Percentiles rank a stretch among this genome's conserved stretches.
These are phyloP conservation scores for Crocuta crocuta DNA, from an alignment of 2,113 vertebrate species.

Conservation along the genomic window DNA sequence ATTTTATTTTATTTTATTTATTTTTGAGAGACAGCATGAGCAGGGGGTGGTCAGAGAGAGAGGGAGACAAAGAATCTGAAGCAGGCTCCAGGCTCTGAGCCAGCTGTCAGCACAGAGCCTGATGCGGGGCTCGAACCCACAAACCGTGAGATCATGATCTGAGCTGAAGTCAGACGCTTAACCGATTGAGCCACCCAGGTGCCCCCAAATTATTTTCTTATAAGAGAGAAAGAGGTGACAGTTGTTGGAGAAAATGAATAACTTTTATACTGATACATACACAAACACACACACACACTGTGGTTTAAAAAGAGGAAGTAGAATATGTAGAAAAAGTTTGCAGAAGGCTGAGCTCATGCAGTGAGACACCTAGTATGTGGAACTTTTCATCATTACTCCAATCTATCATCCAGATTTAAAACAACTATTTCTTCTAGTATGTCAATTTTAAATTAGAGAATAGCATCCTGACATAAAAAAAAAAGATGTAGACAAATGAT, in stretches of 20 bases:
- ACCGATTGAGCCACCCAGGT: too few relatives aligned
- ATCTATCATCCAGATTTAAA: slow-evolving; percentile 43
- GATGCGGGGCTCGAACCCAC: too few relatives aligned
- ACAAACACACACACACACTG: background rate
- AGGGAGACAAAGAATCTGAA: too few relatives aligned
- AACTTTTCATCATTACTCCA: slow-evolving; percentile 3
- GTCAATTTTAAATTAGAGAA: slow-evolving; percentile 22
- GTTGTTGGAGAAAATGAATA: background rate
- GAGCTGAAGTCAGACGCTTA: too few relatives aligned
- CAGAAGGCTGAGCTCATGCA: slow-evolving; percentile 10
- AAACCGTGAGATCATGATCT: too few relatives aligned
- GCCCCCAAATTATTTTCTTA: background rate
- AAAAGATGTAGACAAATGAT: slow-evolving; percentile 28
- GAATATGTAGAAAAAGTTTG: slow-evolving; percentile 16
- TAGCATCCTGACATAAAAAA: background rate
- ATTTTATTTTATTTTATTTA: too few relatives aligned
- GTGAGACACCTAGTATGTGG: background rate
- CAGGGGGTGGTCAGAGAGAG: too few relatives aligned
- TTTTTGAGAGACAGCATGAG: too few relatives aligned
- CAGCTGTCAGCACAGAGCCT: too few relatives aligned
- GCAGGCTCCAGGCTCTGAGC: too few relatives aligned
- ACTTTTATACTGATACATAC: background rate
- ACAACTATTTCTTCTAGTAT: slow-evolving; percentile 9
- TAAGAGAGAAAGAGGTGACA: background rate
- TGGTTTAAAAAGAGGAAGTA: slow-evolving; percentile 4